Percentiles rank a stretch among this genome's conserved stretches.
These are phyloP conservation scores for Mamestra configurata DNA, from an alignment of 1,140 invertebrate genomes.

Conservation along the genomic window DNA sequence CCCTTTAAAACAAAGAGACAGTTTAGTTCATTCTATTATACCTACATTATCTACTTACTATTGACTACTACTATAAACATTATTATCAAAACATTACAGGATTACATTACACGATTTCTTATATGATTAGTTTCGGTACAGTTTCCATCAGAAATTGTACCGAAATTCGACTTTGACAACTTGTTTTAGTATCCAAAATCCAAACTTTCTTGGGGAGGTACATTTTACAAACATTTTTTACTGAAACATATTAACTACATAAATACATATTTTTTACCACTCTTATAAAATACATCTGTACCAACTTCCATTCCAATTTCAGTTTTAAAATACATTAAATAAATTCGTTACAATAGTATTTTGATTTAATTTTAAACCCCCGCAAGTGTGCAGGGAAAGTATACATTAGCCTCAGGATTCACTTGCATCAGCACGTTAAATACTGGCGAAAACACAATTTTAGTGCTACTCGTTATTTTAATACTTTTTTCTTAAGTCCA, in stretches of 20 bases:
- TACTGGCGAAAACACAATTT: too few species aligned
- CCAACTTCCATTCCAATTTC: neutral
- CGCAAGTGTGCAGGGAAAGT: too few species aligned
- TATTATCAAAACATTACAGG: constrained; percentile 3
- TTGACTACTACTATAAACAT: neutral
- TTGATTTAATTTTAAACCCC: too few species aligned
- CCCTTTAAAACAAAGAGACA: neutral
- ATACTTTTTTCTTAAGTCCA: too few species aligned
- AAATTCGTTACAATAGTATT: neutral
- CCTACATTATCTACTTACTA: neutral
- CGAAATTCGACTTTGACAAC: neutral
- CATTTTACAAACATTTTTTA: neutral
- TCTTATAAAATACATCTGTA: neutral
- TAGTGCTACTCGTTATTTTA: too few species aligned
- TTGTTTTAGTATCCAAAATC: neutral
- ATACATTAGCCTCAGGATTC: too few species aligned
- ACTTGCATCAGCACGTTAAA: too few species aligned
- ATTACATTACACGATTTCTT: neutral
- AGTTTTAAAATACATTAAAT: constrained; percentile 2
- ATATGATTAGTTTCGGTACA: neutral
- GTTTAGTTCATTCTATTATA: neutral
- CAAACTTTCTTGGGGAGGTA: neutral
- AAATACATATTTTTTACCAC: neutral
- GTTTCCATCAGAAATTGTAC: neutral
- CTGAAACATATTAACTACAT: too few species aligned